phyloP scores from a whole-genome alignment of 2,888 invertebrate species.

The Protophormia terraenovae region DNA sequence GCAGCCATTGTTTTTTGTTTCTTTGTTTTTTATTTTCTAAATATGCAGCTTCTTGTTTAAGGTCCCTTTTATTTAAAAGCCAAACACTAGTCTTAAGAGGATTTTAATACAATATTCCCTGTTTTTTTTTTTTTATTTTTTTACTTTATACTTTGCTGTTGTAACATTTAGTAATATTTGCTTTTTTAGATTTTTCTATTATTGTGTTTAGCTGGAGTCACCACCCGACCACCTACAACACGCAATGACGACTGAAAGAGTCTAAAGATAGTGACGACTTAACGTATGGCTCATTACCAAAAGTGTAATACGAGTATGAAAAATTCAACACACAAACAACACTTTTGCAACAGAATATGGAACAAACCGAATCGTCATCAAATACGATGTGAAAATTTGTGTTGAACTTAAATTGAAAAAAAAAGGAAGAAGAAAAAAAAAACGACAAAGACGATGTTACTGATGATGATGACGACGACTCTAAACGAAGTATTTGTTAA shows the following conservation, averaged over 20 bases:
- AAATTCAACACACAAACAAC: slow-evolving; percentile 16
- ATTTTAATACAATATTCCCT: not conserved
- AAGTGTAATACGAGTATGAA: slow-evolving; percentile 54
- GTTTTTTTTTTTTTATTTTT: no score
- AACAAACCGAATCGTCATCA: slow-evolving; percentile 63
- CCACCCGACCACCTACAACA: slow-evolving; percentile 79
- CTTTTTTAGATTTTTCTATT: slow-evolving; percentile 31
- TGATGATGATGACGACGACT: slow-evolving; percentile 34
- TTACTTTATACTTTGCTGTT: not conserved
- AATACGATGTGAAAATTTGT: slow-evolving; percentile 60
- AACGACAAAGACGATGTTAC: slow-evolving; percentile 7
- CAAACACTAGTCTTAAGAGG: slow-evolving; percentile 6
- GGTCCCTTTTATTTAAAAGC: slow-evolving; percentile 21
- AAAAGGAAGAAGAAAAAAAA: slow-evolving; percentile 7
- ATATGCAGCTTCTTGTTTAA: not conserved
- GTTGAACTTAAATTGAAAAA: slow-evolving; percentile 29
- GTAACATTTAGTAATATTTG: not conserved
- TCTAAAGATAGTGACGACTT: slow-evolving; percentile 64
- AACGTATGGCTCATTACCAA: slow-evolving; percentile 66
- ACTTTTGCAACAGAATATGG: slow-evolving; percentile 30
- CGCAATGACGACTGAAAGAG: slow-evolving; percentile 78
- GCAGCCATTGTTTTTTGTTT: not conserved
- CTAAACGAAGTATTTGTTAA: slow-evolving; percentile 48
- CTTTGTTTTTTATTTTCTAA: not conserved
- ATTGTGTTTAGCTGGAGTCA: slow-evolving; percentile 53